Evolutionary conservation across 2,888 invertebrate genomes (phyloP).

Genomic region (Chironomus riparius): DNA sequence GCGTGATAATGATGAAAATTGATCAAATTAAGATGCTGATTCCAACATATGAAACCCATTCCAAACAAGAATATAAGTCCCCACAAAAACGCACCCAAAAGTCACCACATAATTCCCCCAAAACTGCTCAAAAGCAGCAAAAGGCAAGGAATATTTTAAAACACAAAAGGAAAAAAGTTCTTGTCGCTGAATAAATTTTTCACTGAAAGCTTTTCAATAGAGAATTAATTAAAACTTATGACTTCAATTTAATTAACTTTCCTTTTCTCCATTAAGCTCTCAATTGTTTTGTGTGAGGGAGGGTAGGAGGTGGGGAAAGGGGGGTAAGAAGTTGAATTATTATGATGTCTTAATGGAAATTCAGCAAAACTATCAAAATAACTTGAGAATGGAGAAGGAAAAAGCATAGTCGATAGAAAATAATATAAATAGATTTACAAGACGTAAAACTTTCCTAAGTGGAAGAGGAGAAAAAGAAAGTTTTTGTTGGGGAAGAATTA

Average conservation of each 20-base stretch:
- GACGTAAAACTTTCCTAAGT: not conserved
- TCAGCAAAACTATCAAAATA: not conserved
- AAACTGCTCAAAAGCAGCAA: too few relatives aligned
- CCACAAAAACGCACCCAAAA: too few relatives aligned
- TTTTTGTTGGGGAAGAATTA: not conserved
- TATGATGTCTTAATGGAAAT: not conserved
- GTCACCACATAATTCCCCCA: too few relatives aligned
- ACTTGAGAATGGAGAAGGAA: not conserved
- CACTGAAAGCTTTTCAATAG: not conserved
- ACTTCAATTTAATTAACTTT: not conserved
- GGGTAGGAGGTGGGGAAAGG: not conserved
- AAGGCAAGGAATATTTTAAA: not conserved
- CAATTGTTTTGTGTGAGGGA: not conserved
- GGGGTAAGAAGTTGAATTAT: not conserved
- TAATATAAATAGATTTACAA: not conserved
- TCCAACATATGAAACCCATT: too few relatives aligned
- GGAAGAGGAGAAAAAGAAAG: not conserved
- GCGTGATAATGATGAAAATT: too few relatives aligned
- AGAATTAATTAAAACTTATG: constrained; percentile 6
- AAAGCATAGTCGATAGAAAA: not conserved
- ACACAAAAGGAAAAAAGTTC: not conserved
- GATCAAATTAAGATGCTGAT: too few relatives aligned
- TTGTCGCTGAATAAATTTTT: not conserved
- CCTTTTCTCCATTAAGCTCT: not conserved
- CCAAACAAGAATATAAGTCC: not conserved